These are phyloP conservation scores for Pristiophorus japonicus DNA, from an alignment of 2,113 vertebrate genomes.

Conservation along the genomic window DNA sequence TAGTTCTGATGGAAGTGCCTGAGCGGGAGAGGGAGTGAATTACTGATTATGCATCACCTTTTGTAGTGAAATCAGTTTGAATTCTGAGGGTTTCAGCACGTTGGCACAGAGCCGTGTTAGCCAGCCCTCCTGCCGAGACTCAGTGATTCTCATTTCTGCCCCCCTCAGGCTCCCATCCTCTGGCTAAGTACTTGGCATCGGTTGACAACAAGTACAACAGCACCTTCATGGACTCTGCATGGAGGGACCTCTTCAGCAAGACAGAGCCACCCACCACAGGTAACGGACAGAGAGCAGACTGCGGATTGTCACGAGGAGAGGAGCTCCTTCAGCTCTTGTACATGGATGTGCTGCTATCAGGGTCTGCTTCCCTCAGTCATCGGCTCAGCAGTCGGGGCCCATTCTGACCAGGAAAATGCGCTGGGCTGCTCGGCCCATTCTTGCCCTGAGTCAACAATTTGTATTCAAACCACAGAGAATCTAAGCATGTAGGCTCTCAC, in stretches of 20 bases:
- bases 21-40: background rate
- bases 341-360: background rate
- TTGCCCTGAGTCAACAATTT: background rate
- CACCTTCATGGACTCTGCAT: conserved; percentile 65
- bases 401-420: background rate
- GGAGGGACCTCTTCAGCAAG: conserved; percentile 66
- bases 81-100: background rate
- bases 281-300: conserved; percentile 35
- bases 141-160: background rate
- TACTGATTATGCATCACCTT: background rate
- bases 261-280: conserved; percentile 60
- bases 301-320: background rate
- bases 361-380: background rate
- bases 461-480: background rate
- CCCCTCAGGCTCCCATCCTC: conserved; percentile 59
- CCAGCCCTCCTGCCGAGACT: background rate
- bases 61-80: background rate
- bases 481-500: background rate
- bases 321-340: fast-evolving
- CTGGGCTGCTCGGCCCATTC: background rate
- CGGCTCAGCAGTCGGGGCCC: background rate
- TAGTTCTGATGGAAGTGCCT: too few species aligned
- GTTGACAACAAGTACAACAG: conserved; percentile 62
- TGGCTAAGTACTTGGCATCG: conserved; percentile 64
- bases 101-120: background rate